phyloP scores from a whole-genome alignment of 2,797 vertebrate species.

The Novumbra hubbsi region DNA sequence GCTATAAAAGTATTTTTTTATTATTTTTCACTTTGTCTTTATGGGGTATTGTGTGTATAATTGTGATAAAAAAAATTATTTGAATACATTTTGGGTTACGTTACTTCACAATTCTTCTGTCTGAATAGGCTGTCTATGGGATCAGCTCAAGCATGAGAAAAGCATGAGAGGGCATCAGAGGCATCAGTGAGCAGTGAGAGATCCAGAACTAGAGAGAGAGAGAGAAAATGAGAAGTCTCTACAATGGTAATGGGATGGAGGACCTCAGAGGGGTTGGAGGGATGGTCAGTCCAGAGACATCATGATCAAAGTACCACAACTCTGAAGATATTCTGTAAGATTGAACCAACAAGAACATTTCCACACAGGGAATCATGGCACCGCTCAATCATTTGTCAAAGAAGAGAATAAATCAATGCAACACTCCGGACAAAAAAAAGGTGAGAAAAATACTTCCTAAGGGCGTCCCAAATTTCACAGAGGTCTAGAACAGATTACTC shows the following conservation, averaged over 20 bases:
- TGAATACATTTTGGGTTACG: too few relatives aligned
- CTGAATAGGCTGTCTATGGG: neutral
- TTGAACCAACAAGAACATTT: neutral
- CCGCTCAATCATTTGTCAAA: neutral
- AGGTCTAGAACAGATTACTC: too few relatives aligned
- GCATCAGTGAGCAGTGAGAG: neutral
- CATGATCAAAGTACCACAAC: constrained; percentile 25
- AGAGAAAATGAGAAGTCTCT: neutral
- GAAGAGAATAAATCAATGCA: neutral
- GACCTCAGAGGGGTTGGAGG: constrained; percentile 6
- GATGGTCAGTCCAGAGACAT: constrained; percentile 23
- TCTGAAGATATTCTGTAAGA: constrained; percentile 12
- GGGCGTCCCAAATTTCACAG: too few relatives aligned
- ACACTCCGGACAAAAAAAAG: neutral
- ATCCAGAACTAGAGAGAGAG: neutral
- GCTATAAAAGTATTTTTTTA: too few relatives aligned
- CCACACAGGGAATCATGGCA: neutral
- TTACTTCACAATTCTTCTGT: too few relatives aligned
- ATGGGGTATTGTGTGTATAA: too few relatives aligned
- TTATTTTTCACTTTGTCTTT: too few relatives aligned
- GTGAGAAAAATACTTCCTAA: too few relatives aligned
- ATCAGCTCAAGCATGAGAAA: neutral
- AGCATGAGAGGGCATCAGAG: too few relatives aligned
- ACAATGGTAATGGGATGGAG: constrained; percentile 4
- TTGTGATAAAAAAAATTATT: too few relatives aligned